phyloP scores from a whole-genome alignment of 2,888 invertebrate genomes.

The Cataglyphis altisquamis region DNA sequence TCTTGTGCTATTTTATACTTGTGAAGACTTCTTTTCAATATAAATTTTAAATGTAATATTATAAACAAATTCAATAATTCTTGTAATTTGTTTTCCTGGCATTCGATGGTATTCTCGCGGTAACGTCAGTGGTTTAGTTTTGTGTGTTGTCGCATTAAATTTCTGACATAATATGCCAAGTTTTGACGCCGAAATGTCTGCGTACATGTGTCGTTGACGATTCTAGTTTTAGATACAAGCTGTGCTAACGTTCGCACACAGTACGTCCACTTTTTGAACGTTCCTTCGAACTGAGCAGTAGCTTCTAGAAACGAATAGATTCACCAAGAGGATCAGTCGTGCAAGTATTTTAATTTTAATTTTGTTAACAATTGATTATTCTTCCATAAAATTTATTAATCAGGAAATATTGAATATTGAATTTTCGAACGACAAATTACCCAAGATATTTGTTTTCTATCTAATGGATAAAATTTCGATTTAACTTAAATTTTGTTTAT shows the following conservation, averaged over 20 bases:
- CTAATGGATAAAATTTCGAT: not conserved
- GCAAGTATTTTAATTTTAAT: slow-evolving; percentile 6
- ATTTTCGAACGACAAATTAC: not conserved
- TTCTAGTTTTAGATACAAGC: slow-evolving; percentile 79
- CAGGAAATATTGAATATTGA: slow-evolving; percentile 1
- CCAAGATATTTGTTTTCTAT: not conserved
- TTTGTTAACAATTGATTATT: slow-evolving; percentile 13
- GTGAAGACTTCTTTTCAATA: not conserved
- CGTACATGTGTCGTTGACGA: slow-evolving; percentile 79
- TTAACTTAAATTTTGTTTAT: slow-evolving; percentile 9
- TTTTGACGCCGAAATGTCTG: slow-evolving; percentile 83
- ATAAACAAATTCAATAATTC: not conserved
- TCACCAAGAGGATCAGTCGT: not conserved
- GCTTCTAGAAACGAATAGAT: not conserved
- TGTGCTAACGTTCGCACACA: slow-evolving; percentile 72
- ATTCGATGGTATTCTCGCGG: not conserved
- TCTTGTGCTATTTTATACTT: not conserved
- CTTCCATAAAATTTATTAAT: slow-evolving; percentile 24
- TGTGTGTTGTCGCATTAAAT: slow-evolving; percentile 52
- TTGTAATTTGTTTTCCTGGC: not conserved
- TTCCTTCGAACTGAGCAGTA: slow-evolving; percentile 15
- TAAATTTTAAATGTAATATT: not conserved
- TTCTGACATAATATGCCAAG: slow-evolving; percentile 80
- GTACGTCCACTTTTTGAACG: slow-evolving; percentile 55
- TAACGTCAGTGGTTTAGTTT: slow-evolving; percentile 16